Conservation (phyloP, 2,888 invertebrate genomes). For the Torymus texanus region DNA sequence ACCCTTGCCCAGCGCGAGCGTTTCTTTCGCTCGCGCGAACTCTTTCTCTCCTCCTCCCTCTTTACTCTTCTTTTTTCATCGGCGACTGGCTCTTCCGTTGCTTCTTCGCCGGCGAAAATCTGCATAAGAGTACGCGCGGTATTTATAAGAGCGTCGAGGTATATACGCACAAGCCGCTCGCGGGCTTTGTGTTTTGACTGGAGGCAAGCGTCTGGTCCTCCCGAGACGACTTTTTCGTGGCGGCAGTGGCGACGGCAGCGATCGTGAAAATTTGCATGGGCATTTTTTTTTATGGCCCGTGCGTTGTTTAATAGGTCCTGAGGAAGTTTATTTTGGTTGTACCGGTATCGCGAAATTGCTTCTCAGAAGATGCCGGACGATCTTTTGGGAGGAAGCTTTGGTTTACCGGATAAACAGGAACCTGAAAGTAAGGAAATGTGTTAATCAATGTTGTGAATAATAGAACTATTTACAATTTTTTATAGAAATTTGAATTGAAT, state of each 20-base stretch:
- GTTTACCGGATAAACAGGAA: no score
- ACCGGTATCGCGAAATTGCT: neutral
- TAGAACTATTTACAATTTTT: no score
- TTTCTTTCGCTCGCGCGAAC: constrained; percentile 63
- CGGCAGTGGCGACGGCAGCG: no score
- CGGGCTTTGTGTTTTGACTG: neutral
- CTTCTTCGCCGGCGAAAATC: constrained; percentile 60
- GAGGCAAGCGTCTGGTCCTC: neutral
- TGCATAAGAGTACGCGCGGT: constrained; percentile 53
- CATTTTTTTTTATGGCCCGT: no score
- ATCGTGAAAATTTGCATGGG: constrained; percentile 34
- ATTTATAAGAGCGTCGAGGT: constrained; percentile 35
- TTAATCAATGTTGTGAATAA: no score
- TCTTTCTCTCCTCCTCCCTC: neutral
- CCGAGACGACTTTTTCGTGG: constrained; percentile 1
- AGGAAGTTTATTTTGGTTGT: neutral
- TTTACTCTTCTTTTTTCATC: constrained; percentile 1
- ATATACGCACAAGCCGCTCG: neutral
- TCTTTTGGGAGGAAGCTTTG: neutral
- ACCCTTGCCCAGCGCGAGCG: constrained; percentile 57
- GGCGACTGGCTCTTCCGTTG: constrained; percentile 27
- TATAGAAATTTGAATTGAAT: no score
- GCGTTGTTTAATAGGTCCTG: no score
- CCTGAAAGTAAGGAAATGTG: no score
- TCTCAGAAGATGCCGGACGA: neutral